Conservation (phyloP, 2,797 vertebrate genomes). For the Takifugu rubripes region DNA sequence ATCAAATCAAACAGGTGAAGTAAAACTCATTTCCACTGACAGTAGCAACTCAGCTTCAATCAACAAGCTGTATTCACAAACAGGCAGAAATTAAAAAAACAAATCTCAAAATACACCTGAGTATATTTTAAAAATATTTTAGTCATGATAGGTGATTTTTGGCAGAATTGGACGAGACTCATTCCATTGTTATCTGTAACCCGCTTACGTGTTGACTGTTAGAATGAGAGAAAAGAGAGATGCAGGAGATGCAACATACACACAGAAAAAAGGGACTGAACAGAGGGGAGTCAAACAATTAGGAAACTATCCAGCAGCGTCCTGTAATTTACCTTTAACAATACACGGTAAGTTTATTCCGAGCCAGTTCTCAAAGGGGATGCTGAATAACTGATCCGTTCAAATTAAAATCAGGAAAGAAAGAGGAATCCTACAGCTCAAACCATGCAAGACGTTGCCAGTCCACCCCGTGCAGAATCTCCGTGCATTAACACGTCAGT, state of each 20-base stretch:
- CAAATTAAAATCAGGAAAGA: conserved; percentile 14
- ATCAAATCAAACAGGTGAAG: conserved; percentile 31
- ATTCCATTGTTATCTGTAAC: conserved; percentile 11
- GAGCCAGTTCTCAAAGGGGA: not conserved
- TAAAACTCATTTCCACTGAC: conserved; percentile 30
- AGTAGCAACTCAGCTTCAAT: conserved; percentile 28
- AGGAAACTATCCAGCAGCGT: not conserved
- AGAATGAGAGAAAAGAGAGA: conserved; percentile 39
- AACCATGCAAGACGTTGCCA: conserved; percentile 60
- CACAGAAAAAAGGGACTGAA: conserved; percentile 31
- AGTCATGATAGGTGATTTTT: conserved; percentile 7
- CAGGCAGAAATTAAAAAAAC: conserved; percentile 40
- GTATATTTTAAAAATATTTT: conserved; percentile 27
- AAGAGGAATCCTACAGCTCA: conserved; percentile 30
- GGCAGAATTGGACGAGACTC: conserved; percentile 5
- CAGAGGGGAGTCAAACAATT: conserved; percentile 15
- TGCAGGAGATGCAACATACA: conserved; percentile 36
- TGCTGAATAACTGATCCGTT: conserved; percentile 5
- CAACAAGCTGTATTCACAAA: conserved; percentile 39
- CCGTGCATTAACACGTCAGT: conserved; percentile 16
- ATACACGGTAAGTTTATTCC: not conserved
- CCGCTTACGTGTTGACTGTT: conserved; percentile 30
- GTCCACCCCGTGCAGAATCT: conserved; percentile 54
- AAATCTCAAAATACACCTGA: conserved; percentile 31
- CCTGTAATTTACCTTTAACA: not conserved